These are phyloP conservation scores for Andrena trimmerana DNA, from an alignment of 2,888 invertebrate species.

Conservation along the genomic window DNA sequence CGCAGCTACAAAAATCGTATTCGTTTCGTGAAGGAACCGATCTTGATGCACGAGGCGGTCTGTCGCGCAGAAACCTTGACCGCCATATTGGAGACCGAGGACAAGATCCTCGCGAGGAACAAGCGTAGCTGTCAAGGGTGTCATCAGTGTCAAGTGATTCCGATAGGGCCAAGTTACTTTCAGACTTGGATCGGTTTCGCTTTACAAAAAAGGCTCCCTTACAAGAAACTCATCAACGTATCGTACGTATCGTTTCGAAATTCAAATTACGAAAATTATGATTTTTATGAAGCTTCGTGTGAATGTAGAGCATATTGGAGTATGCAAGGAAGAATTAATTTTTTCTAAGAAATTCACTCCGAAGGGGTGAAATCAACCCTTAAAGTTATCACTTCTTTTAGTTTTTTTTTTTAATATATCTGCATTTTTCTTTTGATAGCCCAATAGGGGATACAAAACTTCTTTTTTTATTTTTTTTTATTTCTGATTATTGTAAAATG, in stretches of 20 bases:
- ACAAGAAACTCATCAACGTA: conserved; percentile 56
- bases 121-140: conserved; percentile 35
- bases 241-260: conserved; percentile 50
- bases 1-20: background rate
- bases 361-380: no score
- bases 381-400: no score
- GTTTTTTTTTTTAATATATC: no score
- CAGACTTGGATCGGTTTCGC: conserved; percentile 58
- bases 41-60: conserved; percentile 35
- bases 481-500: no score
- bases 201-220: conserved; percentile 55
- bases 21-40: background rate
- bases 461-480: no score
- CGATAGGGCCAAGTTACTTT: conserved; percentile 32
- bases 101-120: conserved; percentile 42
- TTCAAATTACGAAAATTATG: no score
- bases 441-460: no score
- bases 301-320: no score
- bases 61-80: conserved; percentile 37
- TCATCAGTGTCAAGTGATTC: conserved; percentile 8
- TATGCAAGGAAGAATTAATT: no score
- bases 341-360: no score
- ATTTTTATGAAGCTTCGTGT: no score
- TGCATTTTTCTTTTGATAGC: no score
- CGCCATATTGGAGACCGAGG: conserved; percentile 60